Evolutionary conservation across 2,797 vertebrate species (phyloP), one percentile per base, ranked within the genome.

Genomic region (Psittacula echo): DNA sequence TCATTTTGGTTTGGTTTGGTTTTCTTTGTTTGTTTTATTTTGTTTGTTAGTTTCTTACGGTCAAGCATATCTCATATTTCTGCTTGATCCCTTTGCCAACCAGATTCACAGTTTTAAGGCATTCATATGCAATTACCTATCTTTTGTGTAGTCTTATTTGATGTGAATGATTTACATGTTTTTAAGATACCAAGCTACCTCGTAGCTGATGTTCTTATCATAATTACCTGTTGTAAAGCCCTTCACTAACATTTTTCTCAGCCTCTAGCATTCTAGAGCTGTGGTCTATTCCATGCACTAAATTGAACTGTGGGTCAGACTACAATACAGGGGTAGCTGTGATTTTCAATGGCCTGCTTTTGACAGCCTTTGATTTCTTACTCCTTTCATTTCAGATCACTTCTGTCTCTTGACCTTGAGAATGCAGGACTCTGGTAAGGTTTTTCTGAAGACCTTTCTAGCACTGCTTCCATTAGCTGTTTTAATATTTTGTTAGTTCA

Each of bases 211-310:
- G 18, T 66, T 85, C 39, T 21, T 50, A n/a, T 22, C 22, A 65
- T 18, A 23, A 22, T 67, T 51, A 39, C 37, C 15, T 41, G 3
- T 48, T 50, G 16, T 9, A 91, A 67, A 45, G 14, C 29, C 20
- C n/a, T 60, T 83, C 30, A 37, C 6, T 11, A 68, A 19, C 5
- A 8, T 21, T 41, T 67, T 4, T 4, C 32, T 39, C 58, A 81
- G 5, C 34, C 34, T 51, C 30, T n/a, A n/a, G 34, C 42, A 27
- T 64, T 74, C 56, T 50, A 24, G 7, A 4, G 2, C 7, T 0
- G 0, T 47, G 32, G 29, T 39, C 11, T 53, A 6, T 39, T 12
- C 5, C 13, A 14, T 1, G 5, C 11, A 29, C 9, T 45, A 24
- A 18, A 19, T 0, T 51, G n/a, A 68, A 61, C 18, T 27, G 5